A percentile compares a stretch with the other conserved stretches of the same genome.
phyloP scores from a whole-genome alignment of 2,113 vertebrate genomes.

The Charina bottae region DNA sequence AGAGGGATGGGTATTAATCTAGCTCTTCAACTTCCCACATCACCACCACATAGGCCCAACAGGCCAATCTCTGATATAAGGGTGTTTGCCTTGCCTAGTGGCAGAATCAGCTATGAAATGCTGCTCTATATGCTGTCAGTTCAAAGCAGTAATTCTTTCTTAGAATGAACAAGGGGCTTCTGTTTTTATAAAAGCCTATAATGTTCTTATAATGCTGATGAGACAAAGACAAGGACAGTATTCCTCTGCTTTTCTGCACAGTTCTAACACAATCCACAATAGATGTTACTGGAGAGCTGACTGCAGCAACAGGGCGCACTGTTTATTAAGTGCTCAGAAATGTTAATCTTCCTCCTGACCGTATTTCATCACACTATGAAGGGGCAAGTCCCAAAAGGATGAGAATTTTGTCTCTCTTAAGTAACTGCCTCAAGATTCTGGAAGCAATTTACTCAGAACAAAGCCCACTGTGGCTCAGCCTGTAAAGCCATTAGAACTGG shows the following conservation, averaged over 20 bases:
- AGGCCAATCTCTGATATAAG: not conserved
- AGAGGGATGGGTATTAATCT: not conserved
- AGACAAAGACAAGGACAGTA: not conserved
- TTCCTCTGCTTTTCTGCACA: not conserved
- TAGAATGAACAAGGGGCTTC: not conserved
- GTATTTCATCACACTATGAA: not conserved
- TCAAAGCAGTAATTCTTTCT: not conserved
- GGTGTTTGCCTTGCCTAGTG: not conserved
- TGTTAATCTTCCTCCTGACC: not conserved
- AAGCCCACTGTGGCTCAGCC: not conserved
- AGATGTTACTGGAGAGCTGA: constrained; percentile 26
- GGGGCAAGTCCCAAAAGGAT: not conserved
- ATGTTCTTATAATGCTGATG: not conserved
- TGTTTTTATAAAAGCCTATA: not conserved
- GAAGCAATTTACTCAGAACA: not conserved
- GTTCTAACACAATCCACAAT: not conserved
- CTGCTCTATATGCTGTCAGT: not conserved
- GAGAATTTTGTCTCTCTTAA: not conserved
- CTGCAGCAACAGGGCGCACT: not conserved
- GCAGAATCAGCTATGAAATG: not conserved
- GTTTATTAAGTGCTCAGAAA: not conserved
- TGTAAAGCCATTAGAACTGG: not conserved
- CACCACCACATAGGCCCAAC: not conserved
- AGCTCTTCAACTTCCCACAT: not conserved
- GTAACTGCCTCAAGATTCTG: not conserved